These are phyloP conservation scores for Microchirus variegatus DNA, from an alignment of 2,797 vertebrate species.

Conservation along the genomic window DNA sequence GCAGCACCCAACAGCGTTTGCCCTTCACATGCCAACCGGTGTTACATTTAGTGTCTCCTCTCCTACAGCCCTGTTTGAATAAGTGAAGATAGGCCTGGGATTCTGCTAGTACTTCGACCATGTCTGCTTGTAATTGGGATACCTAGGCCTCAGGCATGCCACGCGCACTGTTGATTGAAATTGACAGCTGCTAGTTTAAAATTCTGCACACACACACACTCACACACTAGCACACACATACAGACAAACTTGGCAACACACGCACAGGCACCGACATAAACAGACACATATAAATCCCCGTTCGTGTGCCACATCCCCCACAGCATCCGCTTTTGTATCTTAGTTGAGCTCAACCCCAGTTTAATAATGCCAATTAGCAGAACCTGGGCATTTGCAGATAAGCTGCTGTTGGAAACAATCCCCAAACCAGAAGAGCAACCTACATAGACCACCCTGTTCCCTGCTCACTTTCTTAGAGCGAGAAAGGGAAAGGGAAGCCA, in stretches of 20 bases:
- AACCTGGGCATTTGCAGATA: slow-evolving; percentile 74
- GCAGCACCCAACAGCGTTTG: slow-evolving; percentile 51
- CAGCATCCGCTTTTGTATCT: slow-evolving; percentile 44
- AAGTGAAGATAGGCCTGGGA: slow-evolving; percentile 53
- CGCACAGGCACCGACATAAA: slow-evolving; percentile 30
- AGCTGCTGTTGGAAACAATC: slow-evolving; percentile 61
- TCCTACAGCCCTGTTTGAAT: slow-evolving; percentile 59
- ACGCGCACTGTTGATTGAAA: slow-evolving; percentile 71
- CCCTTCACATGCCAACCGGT: slow-evolving; percentile 69
- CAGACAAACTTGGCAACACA: slow-evolving; percentile 47
- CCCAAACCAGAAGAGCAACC: too few relatives aligned
- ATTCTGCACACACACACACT: slow-evolving; percentile 58
- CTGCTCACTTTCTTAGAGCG: slow-evolving; percentile 2
- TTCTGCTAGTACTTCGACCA: slow-evolving; percentile 50
- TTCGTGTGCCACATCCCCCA: slow-evolving; percentile 5
- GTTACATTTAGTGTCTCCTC: slow-evolving; percentile 56
- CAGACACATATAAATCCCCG: slow-evolving; percentile 23
- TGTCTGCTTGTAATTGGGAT: slow-evolving; percentile 79
- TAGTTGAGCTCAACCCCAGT: slow-evolving; percentile 50
- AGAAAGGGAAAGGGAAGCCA: background rate
- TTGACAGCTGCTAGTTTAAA: slow-evolving; percentile 78
- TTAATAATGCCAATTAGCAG: slow-evolving; percentile 80
- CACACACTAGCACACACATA: slow-evolving; percentile 31
- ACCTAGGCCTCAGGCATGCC: slow-evolving; percentile 72
- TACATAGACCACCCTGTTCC: slow-evolving; percentile 46